Evolutionary conservation across 2,888 invertebrate species (phyloP).

Genomic region (Torymus texanus): DNA sequence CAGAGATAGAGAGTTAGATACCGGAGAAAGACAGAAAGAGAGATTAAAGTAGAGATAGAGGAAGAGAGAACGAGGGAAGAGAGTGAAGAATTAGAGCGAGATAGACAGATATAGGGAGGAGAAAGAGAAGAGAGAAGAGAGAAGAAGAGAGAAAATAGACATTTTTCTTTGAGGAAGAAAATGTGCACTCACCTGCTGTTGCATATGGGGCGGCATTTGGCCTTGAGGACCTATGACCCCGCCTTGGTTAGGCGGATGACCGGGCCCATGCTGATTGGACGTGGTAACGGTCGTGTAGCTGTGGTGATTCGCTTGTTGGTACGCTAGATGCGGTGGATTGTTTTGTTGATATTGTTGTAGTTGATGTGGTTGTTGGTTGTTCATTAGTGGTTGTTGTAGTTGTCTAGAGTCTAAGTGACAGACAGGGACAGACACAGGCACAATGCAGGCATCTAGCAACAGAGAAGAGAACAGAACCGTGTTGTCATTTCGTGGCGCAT

Average conservation of each 20-base stretch:
- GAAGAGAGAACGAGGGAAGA: constrained; percentile 29
- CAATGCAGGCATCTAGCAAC: constrained; percentile 94
- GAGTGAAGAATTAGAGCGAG: constrained; percentile 35
- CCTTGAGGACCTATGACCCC: constrained; percentile 63
- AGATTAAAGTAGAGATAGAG: constrained; percentile 29
- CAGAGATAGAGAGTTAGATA: constrained; percentile 2
- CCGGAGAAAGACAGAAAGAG: background rate
- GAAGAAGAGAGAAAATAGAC: constrained; percentile 21
- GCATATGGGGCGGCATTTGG: constrained; percentile 73
- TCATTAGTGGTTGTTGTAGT: constrained; percentile 71
- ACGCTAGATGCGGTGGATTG: constrained; percentile 76
- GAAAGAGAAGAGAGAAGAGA: constrained; percentile 31
- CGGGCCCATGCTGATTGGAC: constrained; percentile 63
- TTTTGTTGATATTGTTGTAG: constrained; percentile 74
- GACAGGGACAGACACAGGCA: constrained; percentile 76
- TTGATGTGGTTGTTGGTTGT: constrained; percentile 72
- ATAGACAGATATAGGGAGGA: constrained; percentile 12
- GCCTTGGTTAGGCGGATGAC: constrained; percentile 58
- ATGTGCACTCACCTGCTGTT: constrained; percentile 73
- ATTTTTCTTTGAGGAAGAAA: constrained; percentile 38
- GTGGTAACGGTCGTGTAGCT: constrained; percentile 75
- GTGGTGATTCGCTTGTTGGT: constrained; percentile 76
- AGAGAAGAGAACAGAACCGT: constrained; percentile 82
- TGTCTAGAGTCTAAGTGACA: constrained; percentile 76
- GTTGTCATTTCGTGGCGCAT: constrained; percentile 75